Evolutionary conservation across 1,140 invertebrate species (phyloP), one percentile per base, ranked within the genome.

Genomic region (Lepeophtheirus salmonis): DNA sequence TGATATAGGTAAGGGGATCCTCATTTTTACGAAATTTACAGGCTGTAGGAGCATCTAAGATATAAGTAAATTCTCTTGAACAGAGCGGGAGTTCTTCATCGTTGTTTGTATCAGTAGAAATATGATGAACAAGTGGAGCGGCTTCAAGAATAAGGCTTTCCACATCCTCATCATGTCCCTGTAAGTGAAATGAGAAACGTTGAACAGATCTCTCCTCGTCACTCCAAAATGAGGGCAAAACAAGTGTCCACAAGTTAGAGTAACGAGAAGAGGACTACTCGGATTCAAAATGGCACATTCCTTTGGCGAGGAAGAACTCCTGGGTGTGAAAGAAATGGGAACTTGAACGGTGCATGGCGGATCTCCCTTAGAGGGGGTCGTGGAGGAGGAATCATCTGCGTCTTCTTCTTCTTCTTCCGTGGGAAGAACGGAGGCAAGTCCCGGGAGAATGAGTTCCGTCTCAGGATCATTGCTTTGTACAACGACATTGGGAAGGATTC

Each of bases 11-110:
- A 2, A 54, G 52, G 13, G 52, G 2, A 54, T 54, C 52, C 21
- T 54, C 52, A 24, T 24, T 24, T 12, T 54, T 20, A 4, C 52
- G 17, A n/a, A 54, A 20, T 16, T 21, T 21, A 20, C 52, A 20
- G 52, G 52, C 20, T 21, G 52, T 54, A n/a, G 52, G 52, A 14
- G 52, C 52, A 20, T 54, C 52, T 13, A 54, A 20, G 18, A 24
- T 54, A 20, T 54, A 54, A 20, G 23, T n/a, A 54, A 54, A 54
- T 2, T 24, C 52, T 23, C 21, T 41, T 6, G 6, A n/a, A 41
- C n/a, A n/a, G 30, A 41, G 30, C 6, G n/a, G n/a, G 30, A 10
- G 6, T 41, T 6, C 6, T 41, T 41, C 30, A n/a, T 41, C 30
- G n/a, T n/a, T n/a, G 6, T 41, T n/a, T 6, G 30, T n/a, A 10